phyloP scores from a whole-genome alignment of 2,797 vertebrate genomes.

The Pantherophis vulpinus region DNA sequence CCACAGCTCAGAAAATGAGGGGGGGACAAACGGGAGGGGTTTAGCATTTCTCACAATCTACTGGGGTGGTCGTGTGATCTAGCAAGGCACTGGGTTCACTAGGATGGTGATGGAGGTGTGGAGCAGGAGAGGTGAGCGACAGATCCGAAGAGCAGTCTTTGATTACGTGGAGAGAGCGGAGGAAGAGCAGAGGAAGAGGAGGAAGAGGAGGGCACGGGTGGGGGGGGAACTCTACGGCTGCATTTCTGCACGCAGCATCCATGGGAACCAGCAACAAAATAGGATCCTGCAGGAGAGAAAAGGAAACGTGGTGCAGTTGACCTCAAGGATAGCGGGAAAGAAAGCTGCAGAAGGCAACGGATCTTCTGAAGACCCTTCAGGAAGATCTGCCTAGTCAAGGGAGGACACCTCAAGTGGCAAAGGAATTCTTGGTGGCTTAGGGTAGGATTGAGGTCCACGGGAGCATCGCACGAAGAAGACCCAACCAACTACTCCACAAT shows the following conservation, averaged over 20 bases:
- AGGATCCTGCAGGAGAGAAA: constrained; percentile 78
- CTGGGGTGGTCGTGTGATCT: constrained; percentile 32
- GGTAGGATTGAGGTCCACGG: not conserved
- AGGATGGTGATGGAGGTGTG: constrained; percentile 25
- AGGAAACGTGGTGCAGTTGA: not conserved
- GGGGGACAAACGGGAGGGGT: not conserved
- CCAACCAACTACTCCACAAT: not conserved
- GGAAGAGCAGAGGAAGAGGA: not conserved
- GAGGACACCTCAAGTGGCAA: not conserved
- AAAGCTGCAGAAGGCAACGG: not conserved
- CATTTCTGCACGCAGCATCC: constrained; percentile 95
- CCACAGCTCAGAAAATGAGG: not conserved
- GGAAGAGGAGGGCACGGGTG: not conserved
- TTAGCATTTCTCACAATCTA: constrained; percentile 50
- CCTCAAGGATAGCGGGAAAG: not conserved
- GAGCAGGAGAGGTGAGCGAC: constrained; percentile 13
- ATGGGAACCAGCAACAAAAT: constrained; percentile 95
- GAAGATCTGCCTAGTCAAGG: not conserved
- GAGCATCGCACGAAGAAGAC: not conserved
- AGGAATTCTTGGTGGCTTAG: not conserved
- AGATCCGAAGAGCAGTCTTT: constrained; percentile 54
- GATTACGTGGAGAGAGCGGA: constrained; percentile 37
- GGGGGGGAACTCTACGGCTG: constrained; percentile 79
- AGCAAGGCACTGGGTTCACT: constrained; percentile 71
- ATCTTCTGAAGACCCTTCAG: not conserved